These are phyloP conservation scores for Tachina fera DNA, from an alignment of 2,888 invertebrate genomes.

Conservation along the genomic window DNA sequence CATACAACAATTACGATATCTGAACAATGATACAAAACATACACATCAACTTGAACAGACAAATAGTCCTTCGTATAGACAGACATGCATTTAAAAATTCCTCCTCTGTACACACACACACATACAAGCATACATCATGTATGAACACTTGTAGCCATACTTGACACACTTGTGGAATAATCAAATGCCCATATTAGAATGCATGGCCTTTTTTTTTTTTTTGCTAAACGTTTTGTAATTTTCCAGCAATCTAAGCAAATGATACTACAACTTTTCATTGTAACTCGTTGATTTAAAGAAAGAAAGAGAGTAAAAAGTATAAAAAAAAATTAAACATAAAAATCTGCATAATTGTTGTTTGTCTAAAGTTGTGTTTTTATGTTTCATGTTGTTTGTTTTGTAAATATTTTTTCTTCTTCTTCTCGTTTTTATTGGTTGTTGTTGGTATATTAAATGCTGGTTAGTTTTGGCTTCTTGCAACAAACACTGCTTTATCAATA, in stretches of 20 bases:
- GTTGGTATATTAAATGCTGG: constrained; percentile 33
- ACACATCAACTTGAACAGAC: neutral
- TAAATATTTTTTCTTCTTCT: neutral
- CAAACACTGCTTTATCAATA: constrained; percentile 28
- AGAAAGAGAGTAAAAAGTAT: constrained; percentile 10
- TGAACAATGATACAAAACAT: constrained; percentile 35
- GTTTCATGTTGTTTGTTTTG: constrained; percentile 47
- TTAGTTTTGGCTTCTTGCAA: constrained; percentile 24
- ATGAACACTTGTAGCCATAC: constrained; percentile 41
- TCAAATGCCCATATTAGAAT: constrained; percentile 53
- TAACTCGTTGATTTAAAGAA: constrained; percentile 45
- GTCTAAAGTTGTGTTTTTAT: constrained; percentile 70
- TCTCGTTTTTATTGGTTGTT: neutral
- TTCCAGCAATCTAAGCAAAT: constrained; percentile 52
- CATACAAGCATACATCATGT: neutral
- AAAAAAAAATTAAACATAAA: constrained; percentile 56
- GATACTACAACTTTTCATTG: constrained; percentile 45
- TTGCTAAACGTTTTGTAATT: constrained; percentile 44
- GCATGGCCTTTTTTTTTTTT: constrained; percentile 24
- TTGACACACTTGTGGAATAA: constrained; percentile 58
- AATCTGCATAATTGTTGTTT: constrained; percentile 73
- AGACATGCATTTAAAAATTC: constrained; percentile 27
- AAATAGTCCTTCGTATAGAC: neutral
- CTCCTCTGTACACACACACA: neutral
- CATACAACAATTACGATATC: constrained; percentile 52